These are phyloP conservation scores for Ondatra zibethicus DNA, from an alignment of 2,113 vertebrate genomes.

Conservation along the genomic window DNA sequence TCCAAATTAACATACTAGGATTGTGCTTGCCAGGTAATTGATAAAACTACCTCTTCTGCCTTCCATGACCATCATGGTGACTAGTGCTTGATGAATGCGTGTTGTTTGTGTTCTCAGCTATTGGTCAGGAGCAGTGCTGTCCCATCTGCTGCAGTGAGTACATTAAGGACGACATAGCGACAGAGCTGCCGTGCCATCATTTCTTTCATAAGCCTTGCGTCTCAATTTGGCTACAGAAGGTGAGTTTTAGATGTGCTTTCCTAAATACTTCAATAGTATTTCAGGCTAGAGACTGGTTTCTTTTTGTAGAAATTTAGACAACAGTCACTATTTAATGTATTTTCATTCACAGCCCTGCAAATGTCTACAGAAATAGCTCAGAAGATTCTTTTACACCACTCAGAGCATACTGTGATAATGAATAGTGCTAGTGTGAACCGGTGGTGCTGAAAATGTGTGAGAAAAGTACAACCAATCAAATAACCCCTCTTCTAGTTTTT, in stretches of 20 bases:
- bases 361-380: slow-evolving; percentile 10
- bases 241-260: slow-evolving; percentile 76
- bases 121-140: slow-evolving; percentile 90
- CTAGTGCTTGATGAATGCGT: neutral
- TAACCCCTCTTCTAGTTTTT: neutral
- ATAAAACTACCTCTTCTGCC: neutral
- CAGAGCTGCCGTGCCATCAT: slow-evolving; percentile 90
- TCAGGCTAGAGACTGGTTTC: neutral
- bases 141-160: slow-evolving; percentile 91
- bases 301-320: slow-evolving; percentile 26
- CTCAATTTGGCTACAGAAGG: slow-evolving; percentile 89
- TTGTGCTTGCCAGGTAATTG: neutral
- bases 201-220: slow-evolving; percentile 91
- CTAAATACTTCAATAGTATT: neutral
- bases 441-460: neutral
- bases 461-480: neutral
- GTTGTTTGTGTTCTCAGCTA: slow-evolving; percentile 49
- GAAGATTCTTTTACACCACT: neutral
- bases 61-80: neutral
- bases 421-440: neutral
- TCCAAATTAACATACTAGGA: neutral
- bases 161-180: slow-evolving; percentile 88
- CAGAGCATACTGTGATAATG: neutral
- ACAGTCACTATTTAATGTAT: neutral
- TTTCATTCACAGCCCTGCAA: neutral